These are phyloP conservation scores for Heloderma charlesbogerti DNA, from an alignment of 2,113 vertebrate genomes.

Conservation along the genomic window DNA sequence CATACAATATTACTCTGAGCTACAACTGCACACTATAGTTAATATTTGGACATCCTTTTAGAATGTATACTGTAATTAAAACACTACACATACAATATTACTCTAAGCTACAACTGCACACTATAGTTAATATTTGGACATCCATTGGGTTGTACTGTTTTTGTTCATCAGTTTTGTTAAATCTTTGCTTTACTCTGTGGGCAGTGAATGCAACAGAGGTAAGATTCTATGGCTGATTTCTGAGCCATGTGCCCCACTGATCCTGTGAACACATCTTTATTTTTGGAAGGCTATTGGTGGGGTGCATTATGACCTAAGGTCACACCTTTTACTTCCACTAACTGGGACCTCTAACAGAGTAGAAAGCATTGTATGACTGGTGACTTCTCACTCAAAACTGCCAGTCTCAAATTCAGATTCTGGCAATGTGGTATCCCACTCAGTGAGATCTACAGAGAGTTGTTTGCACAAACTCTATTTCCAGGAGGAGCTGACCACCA, in stretches of 20 bases:
- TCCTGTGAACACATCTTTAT: not conserved
- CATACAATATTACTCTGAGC: not conserved
- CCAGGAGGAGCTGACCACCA: not conserved
- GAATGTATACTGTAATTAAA: not conserved
- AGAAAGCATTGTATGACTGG: not conserved
- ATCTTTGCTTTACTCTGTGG: not conserved
- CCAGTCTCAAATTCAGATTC: not conserved
- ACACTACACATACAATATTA: not conserved
- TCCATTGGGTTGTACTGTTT: not conserved
- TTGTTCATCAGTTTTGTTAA: not conserved
- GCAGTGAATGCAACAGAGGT: not conserved
- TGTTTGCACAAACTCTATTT: not conserved
- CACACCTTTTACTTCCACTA: not conserved
- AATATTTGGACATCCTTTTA: not conserved
- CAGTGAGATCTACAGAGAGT: not conserved
- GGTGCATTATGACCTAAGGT: not conserved
- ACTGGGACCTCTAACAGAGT: not conserved
- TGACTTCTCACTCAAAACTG: not conserved
- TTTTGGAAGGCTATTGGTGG: not conserved
- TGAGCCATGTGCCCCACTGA: not conserved
- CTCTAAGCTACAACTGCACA: not conserved
- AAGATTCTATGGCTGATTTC: not conserved
- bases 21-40: not conserved
- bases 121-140: not conserved
- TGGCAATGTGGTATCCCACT: not conserved